Evolutionary conservation across 2,888 invertebrate species (phyloP).

Genomic region (Bimastos eiseni): DNA sequence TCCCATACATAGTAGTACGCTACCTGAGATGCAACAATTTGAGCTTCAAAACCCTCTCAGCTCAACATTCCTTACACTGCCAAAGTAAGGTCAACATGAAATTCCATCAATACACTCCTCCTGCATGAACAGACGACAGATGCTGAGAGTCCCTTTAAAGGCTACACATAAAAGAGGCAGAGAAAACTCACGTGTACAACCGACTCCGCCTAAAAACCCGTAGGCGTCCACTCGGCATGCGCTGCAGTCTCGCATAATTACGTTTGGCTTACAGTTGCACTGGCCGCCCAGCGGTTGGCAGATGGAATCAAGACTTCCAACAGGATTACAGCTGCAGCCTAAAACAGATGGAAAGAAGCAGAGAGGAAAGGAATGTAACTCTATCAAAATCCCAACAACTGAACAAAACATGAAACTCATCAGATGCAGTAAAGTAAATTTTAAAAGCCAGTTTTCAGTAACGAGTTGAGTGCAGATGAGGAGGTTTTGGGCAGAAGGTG

Average conservation of each 20-base stretch:
- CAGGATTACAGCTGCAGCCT: conserved; percentile 45
- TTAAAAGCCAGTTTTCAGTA: no score
- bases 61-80: background rate
- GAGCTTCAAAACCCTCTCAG: background rate
- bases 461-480: no score
- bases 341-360: background rate
- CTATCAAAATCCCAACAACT: background rate
- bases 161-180: background rate
- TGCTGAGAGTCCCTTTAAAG: background rate
- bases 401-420: background rate
- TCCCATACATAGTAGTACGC: background rate
- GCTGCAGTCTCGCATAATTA: conserved; percentile 45
- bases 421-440: background rate
- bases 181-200: conserved; percentile 45
- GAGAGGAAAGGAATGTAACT: background rate
- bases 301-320: conserved; percentile 39
- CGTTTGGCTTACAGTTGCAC: conserved; percentile 47
- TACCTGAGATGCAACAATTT: background rate
- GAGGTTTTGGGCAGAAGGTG: no score
- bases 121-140: background rate
- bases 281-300: conserved; percentile 46
- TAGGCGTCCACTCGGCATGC: conserved; percentile 47
- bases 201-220: conserved; percentile 40
- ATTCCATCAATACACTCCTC: background rate
- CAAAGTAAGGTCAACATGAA: background rate